Percentiles rank a stretch among this genome's conserved stretches.
These are phyloP conservation scores for Sternarchorhynchus goeldii DNA, from an alignment of 2,797 vertebrate species.

Conservation along the genomic window DNA sequence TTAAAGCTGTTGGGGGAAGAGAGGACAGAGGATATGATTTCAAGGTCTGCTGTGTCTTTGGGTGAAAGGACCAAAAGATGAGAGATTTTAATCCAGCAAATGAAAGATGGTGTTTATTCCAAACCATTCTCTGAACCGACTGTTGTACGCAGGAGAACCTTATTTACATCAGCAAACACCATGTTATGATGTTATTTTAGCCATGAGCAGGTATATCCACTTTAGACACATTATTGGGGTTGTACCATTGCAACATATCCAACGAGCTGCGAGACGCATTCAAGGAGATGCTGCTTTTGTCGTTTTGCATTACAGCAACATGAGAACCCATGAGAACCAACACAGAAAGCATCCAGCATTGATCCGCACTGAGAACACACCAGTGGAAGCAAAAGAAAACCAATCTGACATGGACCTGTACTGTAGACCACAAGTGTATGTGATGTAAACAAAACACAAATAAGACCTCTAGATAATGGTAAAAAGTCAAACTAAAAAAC, in stretches of 20 bases:
- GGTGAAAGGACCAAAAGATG: neutral
- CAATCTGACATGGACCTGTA: no score
- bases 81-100: neutral
- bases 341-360: no score
- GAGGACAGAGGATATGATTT: neutral
- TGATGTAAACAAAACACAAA: no score
- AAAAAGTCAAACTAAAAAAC: no score
- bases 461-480: no score
- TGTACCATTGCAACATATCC: neutral
- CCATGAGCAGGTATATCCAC: neutral
- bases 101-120: neutral
- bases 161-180: neutral
- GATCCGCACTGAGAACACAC: no score
- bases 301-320: no score
- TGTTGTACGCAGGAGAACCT: neutral
- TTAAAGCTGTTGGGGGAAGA: neutral
- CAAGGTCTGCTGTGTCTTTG: constrained; percentile 6
- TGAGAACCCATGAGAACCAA: no score
- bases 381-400: no score
- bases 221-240: neutral
- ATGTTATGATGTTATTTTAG: neutral
- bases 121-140: neutral
- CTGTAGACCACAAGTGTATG: no score
- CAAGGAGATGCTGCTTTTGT: no score
- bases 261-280: no score